Percentiles rank a stretch among this genome's conserved stretches.
These are phyloP conservation scores for Columba livia DNA, from an alignment of 2,113 vertebrate species.

Conservation along the genomic window DNA sequence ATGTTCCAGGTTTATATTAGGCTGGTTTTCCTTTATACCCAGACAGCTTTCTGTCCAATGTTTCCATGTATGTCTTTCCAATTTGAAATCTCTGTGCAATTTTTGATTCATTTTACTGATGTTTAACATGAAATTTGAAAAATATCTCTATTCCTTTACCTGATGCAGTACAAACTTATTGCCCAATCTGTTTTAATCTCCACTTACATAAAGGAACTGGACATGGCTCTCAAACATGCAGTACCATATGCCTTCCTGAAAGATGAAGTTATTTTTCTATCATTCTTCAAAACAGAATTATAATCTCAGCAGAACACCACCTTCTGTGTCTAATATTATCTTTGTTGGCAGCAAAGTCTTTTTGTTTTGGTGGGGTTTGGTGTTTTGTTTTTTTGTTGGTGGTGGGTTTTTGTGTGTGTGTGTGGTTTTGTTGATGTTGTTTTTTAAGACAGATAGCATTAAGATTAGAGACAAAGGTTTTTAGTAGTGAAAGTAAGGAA, in stretches of 20 bases:
- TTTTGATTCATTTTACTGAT: background rate
- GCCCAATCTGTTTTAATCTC: background rate
- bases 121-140: background rate
- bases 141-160: background rate
- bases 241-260: background rate
- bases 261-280: background rate
- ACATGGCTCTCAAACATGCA: background rate
- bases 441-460: background rate
- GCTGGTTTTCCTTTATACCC: background rate
- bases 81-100: background rate
- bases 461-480: background rate
- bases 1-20: background rate
- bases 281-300: background rate
- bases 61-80: background rate
- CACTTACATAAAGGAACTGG: background rate
- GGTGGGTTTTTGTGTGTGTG: too few species aligned
- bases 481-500: background rate
- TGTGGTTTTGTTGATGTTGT: background rate
- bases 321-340: background rate
- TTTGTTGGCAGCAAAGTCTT: background rate
- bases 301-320: background rate
- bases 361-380: background rate
- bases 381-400: background rate
- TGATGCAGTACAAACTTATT: background rate
- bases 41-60: background rate